These are phyloP conservation scores for Frankliniella fusca DNA, from an alignment of 2,888 invertebrate species.

Conservation along the genomic window DNA sequence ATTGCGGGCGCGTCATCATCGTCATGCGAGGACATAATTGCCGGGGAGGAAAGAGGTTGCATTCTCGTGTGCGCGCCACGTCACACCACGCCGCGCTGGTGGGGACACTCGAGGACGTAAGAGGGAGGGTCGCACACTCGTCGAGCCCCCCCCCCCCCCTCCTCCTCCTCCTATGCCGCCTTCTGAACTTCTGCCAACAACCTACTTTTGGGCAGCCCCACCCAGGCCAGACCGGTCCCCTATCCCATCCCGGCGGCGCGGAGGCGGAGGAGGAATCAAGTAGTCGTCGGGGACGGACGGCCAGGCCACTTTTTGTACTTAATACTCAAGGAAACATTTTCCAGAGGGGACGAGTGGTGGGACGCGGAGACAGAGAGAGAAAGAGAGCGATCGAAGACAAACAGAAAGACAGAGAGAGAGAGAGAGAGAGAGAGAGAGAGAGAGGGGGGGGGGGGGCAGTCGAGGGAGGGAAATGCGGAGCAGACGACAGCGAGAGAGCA, in stretches of 20 bases:
- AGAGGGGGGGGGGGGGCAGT: background rate
- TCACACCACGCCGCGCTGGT: background rate
- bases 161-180: background rate
- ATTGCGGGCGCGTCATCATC: too few species aligned
- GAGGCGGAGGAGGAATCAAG: background rate
- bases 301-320: background rate
- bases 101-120: background rate
- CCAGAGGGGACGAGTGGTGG: background rate
- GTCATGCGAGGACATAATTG: too few species aligned
- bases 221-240: background rate
- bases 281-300: background rate
- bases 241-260: too few species aligned
- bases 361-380: background rate
- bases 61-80: too few species aligned
- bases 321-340: background rate
- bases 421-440: conserved; percentile 24
- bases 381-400: background rate
- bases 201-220: background rate
- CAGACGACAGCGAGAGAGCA: background rate
- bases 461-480: background rate
- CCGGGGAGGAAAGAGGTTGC: too few species aligned
- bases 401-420: conserved; percentile 13
- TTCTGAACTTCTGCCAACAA: conserved; percentile 22
- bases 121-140: background rate
- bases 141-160: background rate